Percentiles rank a stretch among this genome's conserved stretches.
Conservation (phyloP, 2,888 invertebrate species). For the Diachrysia chrysitis region DNA sequence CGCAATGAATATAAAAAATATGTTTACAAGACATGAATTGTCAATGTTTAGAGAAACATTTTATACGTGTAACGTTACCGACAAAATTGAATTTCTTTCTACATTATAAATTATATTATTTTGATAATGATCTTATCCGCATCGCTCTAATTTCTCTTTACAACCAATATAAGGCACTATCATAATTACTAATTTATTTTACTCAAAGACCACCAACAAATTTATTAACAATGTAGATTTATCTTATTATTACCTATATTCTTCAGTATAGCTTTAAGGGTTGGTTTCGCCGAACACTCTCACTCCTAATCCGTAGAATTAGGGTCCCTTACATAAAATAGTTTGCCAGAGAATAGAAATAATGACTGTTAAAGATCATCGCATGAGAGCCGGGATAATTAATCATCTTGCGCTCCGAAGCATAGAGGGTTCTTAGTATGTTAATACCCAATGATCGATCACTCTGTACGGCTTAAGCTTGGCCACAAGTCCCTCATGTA, state of each 20-base stretch:
- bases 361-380: not conserved
- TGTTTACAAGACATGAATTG: not conserved
- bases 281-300: no score
- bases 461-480: not conserved
- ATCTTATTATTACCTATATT: no score
- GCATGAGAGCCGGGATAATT: not conserved
- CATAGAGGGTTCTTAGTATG: not conserved
- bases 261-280: no score
- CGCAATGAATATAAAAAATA: conserved; percentile 21
- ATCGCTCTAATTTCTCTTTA: not conserved
- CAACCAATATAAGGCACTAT: not conserved
- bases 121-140: not conserved
- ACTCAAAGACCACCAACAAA: no score
- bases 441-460: not conserved
- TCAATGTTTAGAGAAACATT: not conserved
- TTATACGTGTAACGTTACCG: not conserved
- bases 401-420: not conserved
- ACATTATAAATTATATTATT: not conserved
- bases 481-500: not conserved
- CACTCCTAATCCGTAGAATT: no score
- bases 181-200: not conserved
- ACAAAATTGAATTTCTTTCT: not conserved
- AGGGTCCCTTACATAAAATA: no score
- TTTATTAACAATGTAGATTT: no score
- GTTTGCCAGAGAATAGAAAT: no score